Evolutionary conservation across 2,888 invertebrate genomes (phyloP), one percentile per base, ranked within the genome.

Genomic region (Ceriagrion tenellum): DNA sequence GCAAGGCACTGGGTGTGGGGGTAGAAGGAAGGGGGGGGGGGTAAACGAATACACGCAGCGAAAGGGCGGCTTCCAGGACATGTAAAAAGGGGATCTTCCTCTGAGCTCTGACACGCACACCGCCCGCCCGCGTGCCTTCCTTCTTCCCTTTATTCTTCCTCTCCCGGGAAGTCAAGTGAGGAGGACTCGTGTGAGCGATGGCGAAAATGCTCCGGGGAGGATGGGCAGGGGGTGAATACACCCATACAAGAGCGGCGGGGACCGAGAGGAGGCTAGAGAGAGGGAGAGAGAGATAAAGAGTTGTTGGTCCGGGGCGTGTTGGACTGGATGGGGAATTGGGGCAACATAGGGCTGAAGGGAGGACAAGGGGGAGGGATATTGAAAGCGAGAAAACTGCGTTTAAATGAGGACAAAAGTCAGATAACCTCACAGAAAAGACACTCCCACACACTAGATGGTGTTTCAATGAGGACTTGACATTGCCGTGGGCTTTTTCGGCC

Each of bases 1-100:
- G 90, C 47, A 90, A 90, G 90, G 55, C 90, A 90, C 90, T n/a
- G 55, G 55, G n/a, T 89, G 23, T 47, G 55, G 55, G n/a, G n/a
- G n/a, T n/a, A n/a, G n/a, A n/a, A n/a, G n/a, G n/a, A n/a, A 47
- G 47, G 30, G 16, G 55, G 55, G 23, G 55, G 26, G 18, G 30
- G 69, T n/a, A 8, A 47, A 47, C 47, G 47, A 56, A 93, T 74
- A 69, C 69, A 63, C 93, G 40, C 47, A 35, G 56, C 59, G 56
- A 55, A 59, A 30, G 59, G 35, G 59, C 69, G 81, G 81, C 81
- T 81, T 10, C 35, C 35, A 16, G 35, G 18, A 81, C 69, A 26
- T 26, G 69, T 69, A 81, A 35, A 20, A 35, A 81, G 81, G 81
- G 81, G 81, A 81, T 81, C 35, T 12, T 35, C 13, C 81, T 13